Evolutionary conservation across 2,888 invertebrate genomes (phyloP).

Genomic region (Plutella xylostella): DNA sequence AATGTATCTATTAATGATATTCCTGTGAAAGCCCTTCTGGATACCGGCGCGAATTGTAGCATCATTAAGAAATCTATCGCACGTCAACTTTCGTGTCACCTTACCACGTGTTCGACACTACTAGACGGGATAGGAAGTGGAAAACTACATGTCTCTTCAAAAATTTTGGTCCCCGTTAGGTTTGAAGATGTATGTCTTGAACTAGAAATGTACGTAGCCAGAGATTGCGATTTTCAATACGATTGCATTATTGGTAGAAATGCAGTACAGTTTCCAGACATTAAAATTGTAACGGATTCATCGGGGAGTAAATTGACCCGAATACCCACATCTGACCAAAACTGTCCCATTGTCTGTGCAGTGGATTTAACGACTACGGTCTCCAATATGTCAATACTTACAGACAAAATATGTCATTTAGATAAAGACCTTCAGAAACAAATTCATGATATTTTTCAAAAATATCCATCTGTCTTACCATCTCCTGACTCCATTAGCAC

Average conservation of each 20-base stretch:
- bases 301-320: conserved; percentile 8
- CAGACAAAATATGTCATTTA: conserved; percentile 7
- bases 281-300: conserved; percentile 14
- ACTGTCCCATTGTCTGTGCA: too few relatives aligned
- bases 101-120: background rate
- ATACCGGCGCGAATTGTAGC: background rate
- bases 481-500: conserved; percentile 6
- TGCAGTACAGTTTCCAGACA: conserved; percentile 12
- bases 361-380: too few relatives aligned
- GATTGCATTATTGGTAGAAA: conserved; percentile 13
- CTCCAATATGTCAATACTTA: too few relatives aligned
- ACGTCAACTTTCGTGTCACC: background rate
- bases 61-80: background rate
- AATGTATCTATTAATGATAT: background rate
- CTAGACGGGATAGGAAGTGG: conserved; percentile 7
- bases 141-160: conserved; percentile 4
- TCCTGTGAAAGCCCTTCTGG: background rate
- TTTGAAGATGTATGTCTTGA: conserved; percentile 8
- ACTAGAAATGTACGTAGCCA: conserved; percentile 7
- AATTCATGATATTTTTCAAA: conserved; percentile 15
- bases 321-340: background rate
- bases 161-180: conserved; percentile 5
- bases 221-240: conserved; percentile 5
- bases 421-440: conserved; percentile 6
- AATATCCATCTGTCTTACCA: conserved; percentile 10